Base-by-base conservation (phyloP, 1,140 invertebrate species). In the Drosophila parabipectinata region DNA sequence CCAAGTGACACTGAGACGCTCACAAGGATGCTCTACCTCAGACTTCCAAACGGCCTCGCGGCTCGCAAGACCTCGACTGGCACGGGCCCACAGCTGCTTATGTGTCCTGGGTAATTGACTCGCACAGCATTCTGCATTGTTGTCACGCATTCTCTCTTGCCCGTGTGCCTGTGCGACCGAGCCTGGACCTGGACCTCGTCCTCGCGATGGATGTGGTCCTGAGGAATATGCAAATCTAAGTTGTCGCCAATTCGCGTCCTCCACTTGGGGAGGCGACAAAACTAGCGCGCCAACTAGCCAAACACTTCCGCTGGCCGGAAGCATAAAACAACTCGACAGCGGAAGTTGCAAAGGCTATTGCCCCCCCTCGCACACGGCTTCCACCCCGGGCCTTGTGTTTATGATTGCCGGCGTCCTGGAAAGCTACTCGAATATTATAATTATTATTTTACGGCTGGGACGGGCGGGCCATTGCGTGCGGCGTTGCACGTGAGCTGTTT, bases 251-350 rank as follows among this genome's bases (percentile, higher is more conserved):
- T 82, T 72, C 55, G 47, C 56, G 60, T 58, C 58, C 59, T 56
- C 48, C 45, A 59, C 41, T 79, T 68, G 64, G 34, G 51, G 51
- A 88, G 83, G 82, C 82, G 82, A 87, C 82, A 87, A 88, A 88
- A 82, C 82, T 88, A 88, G 81, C 82, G 83, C 83, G 83, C 72
- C 82, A 88, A 88, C 83, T 87, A 88, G 77, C 81, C 87, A 89
- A 89, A 90, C 79, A 90, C 85, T 90, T 90, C 85, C 83, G 83
- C 52, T 79, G 71, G 81, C 81, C 85, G 87, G 87, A 90, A 82
- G 82, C 87, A 87, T 90, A 79, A 90, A 90, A 90, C 85, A 90
- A 90, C 75, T 90, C 85, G 82, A 85, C 85, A 79, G 66, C 85
- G 85, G 85, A 90, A 85, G 81, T 90, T 62, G 61, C 80, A 71